phyloP scores from a whole-genome alignment of 2,888 invertebrate genomes.

The Drosophila lutescens region DNA sequence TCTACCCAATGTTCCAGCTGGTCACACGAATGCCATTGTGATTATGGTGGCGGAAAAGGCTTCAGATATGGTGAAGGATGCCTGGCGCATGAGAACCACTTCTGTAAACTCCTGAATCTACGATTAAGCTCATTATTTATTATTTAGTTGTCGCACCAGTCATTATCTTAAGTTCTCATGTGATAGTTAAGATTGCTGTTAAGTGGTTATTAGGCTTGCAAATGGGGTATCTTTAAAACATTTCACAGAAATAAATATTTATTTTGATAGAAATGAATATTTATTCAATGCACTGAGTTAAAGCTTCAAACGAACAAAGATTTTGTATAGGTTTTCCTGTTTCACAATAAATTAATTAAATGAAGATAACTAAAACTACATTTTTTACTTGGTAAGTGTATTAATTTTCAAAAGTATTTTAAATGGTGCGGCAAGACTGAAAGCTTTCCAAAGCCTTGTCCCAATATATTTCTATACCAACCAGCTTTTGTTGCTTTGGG shows the following conservation, averaged over 20 bases:
- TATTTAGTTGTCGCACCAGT: slow-evolving; percentile 37
- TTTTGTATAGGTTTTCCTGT: background rate
- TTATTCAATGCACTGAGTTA: slow-evolving; percentile 3
- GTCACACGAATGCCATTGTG: slow-evolving; percentile 86
- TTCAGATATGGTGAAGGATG: slow-evolving; percentile 86
- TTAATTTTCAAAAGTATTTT: background rate
- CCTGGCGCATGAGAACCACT: slow-evolving; percentile 81
- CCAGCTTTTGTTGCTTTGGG: background rate
- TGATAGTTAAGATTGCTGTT: slow-evolving; percentile 50
- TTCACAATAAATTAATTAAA: background rate
- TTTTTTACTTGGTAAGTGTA: background rate
- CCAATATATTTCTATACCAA: background rate
- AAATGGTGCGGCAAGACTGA: background rate
- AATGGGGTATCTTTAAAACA: background rate
- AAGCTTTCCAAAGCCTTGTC: background rate
- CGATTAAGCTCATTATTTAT: slow-evolving; percentile 53
- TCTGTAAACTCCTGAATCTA: slow-evolving; percentile 15
- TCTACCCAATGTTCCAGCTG: slow-evolving; percentile 86
- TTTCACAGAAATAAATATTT: background rate
- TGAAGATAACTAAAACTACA: background rate
- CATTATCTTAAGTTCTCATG: slow-evolving; percentile 41
- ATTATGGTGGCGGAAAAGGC: slow-evolving; percentile 88
- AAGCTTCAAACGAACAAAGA: background rate
- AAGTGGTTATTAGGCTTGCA: background rate
- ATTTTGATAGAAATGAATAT: background rate